Conservation (phyloP, 2,797 vertebrate genomes). For the Psittacula echo region DNA sequence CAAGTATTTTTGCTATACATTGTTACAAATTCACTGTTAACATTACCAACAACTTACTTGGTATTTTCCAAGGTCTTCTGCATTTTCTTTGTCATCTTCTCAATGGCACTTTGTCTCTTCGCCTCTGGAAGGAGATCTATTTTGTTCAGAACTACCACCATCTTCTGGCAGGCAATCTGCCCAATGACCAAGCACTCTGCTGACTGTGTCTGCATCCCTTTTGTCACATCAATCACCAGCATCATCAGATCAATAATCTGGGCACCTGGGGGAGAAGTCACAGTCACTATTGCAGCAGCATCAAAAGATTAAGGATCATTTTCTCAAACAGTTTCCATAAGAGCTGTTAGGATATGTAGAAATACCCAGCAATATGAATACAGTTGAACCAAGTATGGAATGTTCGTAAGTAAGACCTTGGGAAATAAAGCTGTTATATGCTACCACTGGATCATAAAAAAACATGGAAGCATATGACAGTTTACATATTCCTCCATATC, state of each 20-base stretch:
- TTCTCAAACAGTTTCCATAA: not conserved
- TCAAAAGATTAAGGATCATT: not conserved
- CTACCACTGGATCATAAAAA: not conserved
- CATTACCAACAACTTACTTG: conserved; percentile 79
- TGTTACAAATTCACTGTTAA: not conserved
- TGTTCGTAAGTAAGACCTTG: not conserved
- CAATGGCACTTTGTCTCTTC: conserved; percentile 89
- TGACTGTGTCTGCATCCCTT: conserved; percentile 97
- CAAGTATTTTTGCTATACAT: not conserved
- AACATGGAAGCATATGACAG: not conserved
- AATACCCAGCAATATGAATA: not conserved
- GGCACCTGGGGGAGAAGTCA: conserved; percentile 82
- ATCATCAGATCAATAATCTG: conserved; percentile 99
- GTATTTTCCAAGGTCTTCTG: conserved; percentile 96
- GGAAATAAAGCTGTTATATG: not conserved
- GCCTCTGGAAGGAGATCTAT: conserved; percentile 88
- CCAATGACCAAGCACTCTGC: conserved; percentile 98
- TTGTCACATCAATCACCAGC: conserved; percentile 96
- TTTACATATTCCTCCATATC: not conserved
- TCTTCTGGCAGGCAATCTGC: conserved; percentile 92
- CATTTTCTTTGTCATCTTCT: conserved; percentile 96
- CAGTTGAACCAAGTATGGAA: not conserved
- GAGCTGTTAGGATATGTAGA: not conserved
- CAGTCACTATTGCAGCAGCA: conserved; percentile 35
- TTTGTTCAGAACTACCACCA: conserved; percentile 97